These are phyloP conservation scores for Sylvicapra grimmia DNA, from an alignment of 2,113 vertebrate species.

Conservation along the genomic window DNA sequence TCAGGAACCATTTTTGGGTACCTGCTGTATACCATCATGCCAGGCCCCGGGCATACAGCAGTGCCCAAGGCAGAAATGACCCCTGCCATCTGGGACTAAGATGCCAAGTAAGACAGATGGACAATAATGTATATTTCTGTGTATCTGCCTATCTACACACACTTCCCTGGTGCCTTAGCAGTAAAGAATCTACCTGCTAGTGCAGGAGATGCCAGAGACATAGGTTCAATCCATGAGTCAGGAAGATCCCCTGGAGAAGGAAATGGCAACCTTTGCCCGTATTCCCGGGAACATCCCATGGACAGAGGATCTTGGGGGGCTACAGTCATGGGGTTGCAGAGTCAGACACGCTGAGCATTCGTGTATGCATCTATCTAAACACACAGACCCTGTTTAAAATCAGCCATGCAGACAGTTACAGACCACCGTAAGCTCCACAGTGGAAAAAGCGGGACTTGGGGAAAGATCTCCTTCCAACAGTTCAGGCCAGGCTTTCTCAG, in stretches of 20 bases:
- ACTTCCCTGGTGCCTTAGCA: background rate
- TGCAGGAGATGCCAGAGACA: background rate
- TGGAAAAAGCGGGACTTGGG: accelerated
- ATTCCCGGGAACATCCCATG: background rate
- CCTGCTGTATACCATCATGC: background rate
- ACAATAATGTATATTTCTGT: background rate
- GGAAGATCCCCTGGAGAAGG: background rate
- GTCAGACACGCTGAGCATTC: background rate
- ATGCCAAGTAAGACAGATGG: background rate
- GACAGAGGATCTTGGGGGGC: background rate
- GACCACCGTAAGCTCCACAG: accelerated
- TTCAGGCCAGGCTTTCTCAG: accelerated
- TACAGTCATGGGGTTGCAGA: background rate
- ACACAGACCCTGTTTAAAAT: background rate
- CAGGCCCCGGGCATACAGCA: accelerated
- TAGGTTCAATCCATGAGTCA: background rate
- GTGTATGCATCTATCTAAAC: background rate
- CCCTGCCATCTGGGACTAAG: accelerated
- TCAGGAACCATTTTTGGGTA: background rate
- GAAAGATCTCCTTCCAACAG: accelerated
- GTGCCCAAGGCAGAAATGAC: too few species aligned
- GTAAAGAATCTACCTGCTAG: background rate
- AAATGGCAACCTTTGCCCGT: background rate
- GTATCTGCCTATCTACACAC: background rate
- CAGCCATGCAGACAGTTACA: background rate